Conservation (phyloP, 1,140 invertebrate species). For the Geopemphigus sp. region DNA sequence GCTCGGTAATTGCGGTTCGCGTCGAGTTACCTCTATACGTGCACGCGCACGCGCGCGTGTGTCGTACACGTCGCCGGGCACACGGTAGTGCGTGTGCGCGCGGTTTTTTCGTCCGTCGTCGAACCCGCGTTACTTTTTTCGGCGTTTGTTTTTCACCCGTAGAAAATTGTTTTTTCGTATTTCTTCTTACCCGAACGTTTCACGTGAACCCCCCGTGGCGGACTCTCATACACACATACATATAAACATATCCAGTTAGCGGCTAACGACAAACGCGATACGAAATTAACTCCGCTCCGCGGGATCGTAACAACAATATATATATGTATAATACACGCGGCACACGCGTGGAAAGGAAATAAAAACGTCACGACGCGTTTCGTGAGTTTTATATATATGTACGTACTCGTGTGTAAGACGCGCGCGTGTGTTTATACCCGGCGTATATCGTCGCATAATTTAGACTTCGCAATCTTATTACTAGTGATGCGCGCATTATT, state of each 20-base stretch:
- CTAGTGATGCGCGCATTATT: too few species aligned
- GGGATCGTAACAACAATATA: background rate
- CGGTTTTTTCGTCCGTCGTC: too few species aligned
- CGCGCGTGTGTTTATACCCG: too few species aligned
- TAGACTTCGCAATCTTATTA: too few species aligned
- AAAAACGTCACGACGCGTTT: background rate
- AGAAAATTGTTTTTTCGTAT: background rate
- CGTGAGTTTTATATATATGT: background rate
- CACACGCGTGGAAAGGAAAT: background rate
- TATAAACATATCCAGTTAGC: background rate
- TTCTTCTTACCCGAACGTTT: background rate
- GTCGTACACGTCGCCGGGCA: background rate
- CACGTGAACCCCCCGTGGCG: background rate
- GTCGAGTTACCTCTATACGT: background rate
- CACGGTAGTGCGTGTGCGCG: too few species aligned
- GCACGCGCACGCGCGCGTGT: too few species aligned
- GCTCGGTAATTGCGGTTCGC: constrained; percentile 6
- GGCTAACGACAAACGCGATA: background rate
- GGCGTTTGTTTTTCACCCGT: background rate
- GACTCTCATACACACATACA: background rate
- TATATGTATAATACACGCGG: background rate
- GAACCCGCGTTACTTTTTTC: background rate
- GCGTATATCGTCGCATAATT: too few species aligned
- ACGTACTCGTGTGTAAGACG: too few species aligned
- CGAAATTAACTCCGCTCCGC: background rate